Percentiles rank a stretch among this genome's conserved stretches.
These are phyloP conservation scores for Harmothoe impar DNA, from an alignment of 2,888 invertebrate species.

Conservation along the genomic window DNA sequence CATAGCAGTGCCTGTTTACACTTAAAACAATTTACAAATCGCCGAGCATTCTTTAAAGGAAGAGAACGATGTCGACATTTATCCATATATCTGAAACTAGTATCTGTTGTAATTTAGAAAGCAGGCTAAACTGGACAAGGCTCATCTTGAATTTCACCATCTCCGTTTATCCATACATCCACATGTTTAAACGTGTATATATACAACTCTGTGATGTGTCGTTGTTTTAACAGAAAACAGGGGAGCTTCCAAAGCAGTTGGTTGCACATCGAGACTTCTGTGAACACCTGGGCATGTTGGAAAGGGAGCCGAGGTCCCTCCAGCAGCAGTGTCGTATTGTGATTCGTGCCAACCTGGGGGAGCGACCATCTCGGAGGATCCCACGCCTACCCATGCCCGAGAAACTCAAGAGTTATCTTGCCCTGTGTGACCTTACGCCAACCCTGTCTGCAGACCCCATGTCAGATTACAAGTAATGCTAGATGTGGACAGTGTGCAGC, in stretches of 20 bases:
- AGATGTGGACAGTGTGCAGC: not conserved
- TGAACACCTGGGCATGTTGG: slow-evolving; percentile 69
- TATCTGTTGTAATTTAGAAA: too few relatives aligned
- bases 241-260: slow-evolving; percentile 75
- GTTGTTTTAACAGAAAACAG: slow-evolving; percentile 73
- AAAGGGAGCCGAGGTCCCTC: slow-evolving; percentile 71
- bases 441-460: slow-evolving; percentile 22
- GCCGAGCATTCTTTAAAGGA: too few relatives aligned
- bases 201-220: too few relatives aligned
- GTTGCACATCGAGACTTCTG: slow-evolving; percentile 67
- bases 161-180: too few relatives aligned
- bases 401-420: slow-evolving; percentile 72
- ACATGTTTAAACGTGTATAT: too few relatives aligned
- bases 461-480: slow-evolving; percentile 39
- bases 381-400: slow-evolving; percentile 71
- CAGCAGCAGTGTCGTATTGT: slow-evolving; percentile 73
- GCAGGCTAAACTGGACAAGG: too few relatives aligned
- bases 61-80: too few relatives aligned
- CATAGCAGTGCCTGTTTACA: too few relatives aligned
- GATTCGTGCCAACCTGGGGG: slow-evolving; percentile 69
- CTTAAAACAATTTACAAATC: too few relatives aligned
- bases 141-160: too few relatives aligned
- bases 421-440: slow-evolving; percentile 69
- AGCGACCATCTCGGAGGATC: slow-evolving; percentile 70
- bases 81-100: too few relatives aligned